Base-by-base conservation (phyloP, 2,888 invertebrate genomes). In the Stenodera caucasica region DNA sequence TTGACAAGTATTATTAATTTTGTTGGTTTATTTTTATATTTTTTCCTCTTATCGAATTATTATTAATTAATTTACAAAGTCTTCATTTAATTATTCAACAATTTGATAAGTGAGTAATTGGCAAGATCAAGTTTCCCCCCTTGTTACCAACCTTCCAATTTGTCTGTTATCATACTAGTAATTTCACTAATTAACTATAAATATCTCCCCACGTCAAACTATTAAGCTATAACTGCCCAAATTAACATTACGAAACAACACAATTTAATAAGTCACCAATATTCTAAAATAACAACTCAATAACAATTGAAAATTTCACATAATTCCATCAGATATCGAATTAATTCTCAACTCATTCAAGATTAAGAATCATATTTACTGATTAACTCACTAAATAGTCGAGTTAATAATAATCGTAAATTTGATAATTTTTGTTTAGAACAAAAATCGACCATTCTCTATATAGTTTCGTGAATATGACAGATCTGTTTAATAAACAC, bases 31-130 rank as follows among this genome's bases (percentile, higher is more conserved):
- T n/a, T n/a, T n/a, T n/a, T n/a, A n/a, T n/a, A n/a, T n/a, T n/a
- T n/a, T n/a, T n/a, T n/a, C n/a, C n/a, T n/a, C n/a, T n/a, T n/a
- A n/a, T n/a, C n/a, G n/a, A n/a, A n/a, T n/a, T n/a, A n/a, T n/a
- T n/a, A n/a, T n/a, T n/a, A n/a, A n/a, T n/a, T n/a, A 32, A 52
- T 26, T 32, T n/a, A 33, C 45, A 15, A 32, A 30, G 52, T 18
- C 60, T 67, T 65, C 62, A 66, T 66, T 65, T 64, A 55, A 61
- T 62, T 62, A 63, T 63, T 63, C 53, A 53, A 60, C 23, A 53
- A 56, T 57, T 64, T 52, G 32, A 52, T 30, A 30, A 4, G 15
- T 11, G 52, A 57, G n/a, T 53, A 55, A 59, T 51, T 59, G 59
- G 23, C 21, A 33, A 21, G 50, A 59, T 59, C 59, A 53, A 53